Evolutionary conservation across 2,888 invertebrate genomes (phyloP).

Genomic region (Alsophila aescularia): DNA sequence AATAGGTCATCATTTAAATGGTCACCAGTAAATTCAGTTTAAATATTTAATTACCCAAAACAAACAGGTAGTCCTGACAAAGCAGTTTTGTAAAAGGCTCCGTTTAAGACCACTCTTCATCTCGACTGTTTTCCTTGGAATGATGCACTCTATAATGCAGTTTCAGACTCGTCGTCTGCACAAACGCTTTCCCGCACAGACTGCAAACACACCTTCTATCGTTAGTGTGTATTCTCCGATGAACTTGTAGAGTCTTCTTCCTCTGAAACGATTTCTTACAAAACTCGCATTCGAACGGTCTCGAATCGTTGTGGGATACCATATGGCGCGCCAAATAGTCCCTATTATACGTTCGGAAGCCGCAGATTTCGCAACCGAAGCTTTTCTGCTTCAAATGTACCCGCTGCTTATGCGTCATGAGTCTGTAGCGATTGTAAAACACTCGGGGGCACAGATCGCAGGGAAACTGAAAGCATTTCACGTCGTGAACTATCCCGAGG

Average conservation of each 20-base stretch:
- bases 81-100: no score
- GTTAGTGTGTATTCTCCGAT: slow-evolving; percentile 83
- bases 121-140: slow-evolving; percentile 43
- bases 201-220: slow-evolving; percentile 75
- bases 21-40: no score
- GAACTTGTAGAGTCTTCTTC: slow-evolving; percentile 81
- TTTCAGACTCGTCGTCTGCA: slow-evolving; percentile 83
- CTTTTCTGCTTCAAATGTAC: slow-evolving; percentile 68
- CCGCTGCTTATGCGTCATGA: slow-evolving; percentile 60
- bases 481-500: slow-evolving; percentile 64
- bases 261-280: slow-evolving; percentile 85
- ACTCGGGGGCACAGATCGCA: slow-evolving; percentile 65
- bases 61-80: no score
- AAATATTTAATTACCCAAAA: no score
- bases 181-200: slow-evolving; percentile 82
- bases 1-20: no score
- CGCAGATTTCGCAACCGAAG: slow-evolving; percentile 65
- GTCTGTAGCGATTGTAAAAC: slow-evolving; percentile 56
- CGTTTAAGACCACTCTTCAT: neutral
- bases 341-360: slow-evolving; percentile 67
- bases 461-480: slow-evolving; percentile 57
- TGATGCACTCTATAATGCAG: slow-evolving; percentile 82
- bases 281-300: slow-evolving; percentile 82
- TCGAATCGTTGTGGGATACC: slow-evolving; percentile 81
- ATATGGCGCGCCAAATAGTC: slow-evolving; percentile 80